Percentiles rank a stretch among this genome's conserved stretches.
Evolutionary conservation across 92 coral and sea anemone species (phyloP).

Genomic region (Diadumene lineata): DNA sequence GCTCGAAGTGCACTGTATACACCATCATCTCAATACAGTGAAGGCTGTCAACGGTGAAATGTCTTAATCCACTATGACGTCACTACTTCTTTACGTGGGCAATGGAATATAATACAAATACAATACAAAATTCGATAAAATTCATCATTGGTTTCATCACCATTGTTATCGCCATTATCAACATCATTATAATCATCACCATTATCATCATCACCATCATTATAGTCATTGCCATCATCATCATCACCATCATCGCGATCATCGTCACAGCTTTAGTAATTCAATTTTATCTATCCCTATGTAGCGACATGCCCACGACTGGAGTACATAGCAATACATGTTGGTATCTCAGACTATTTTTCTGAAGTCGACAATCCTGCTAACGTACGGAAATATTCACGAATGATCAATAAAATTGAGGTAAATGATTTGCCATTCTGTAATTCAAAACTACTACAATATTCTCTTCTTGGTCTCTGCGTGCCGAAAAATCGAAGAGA

Average conservation of each 20-base stretch:
- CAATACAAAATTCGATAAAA: background rate
- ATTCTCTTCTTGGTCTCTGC: too few relatives aligned
- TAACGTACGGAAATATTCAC: constrained; percentile 47
- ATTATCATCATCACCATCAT: background rate
- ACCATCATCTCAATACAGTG: too few relatives aligned
- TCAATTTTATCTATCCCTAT: background rate
- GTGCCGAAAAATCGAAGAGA: too few relatives aligned
- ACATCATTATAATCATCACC: background rate
- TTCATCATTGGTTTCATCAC: background rate
- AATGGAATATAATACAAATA: too few relatives aligned
- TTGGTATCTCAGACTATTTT: constrained; percentile 86
- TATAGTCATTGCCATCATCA: background rate
- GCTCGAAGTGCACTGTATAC: too few relatives aligned
- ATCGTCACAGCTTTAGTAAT: background rate
- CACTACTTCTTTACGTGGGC: too few relatives aligned
- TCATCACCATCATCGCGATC: constrained; percentile 8
- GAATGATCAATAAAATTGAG: constrained; percentile 56
- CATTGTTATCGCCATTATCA: background rate
- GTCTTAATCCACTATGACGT: too few relatives aligned
- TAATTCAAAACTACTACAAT: too few relatives aligned
- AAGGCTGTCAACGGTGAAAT: too few relatives aligned
- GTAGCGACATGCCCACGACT: constrained; percentile 80
- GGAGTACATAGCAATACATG: constrained; percentile 73
- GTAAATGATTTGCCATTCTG: constrained; percentile 27
- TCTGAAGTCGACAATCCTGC: constrained; percentile 45